Base-by-base conservation (phyloP, 2,113 vertebrate genomes). In the Aphyosemion australe region DNA sequence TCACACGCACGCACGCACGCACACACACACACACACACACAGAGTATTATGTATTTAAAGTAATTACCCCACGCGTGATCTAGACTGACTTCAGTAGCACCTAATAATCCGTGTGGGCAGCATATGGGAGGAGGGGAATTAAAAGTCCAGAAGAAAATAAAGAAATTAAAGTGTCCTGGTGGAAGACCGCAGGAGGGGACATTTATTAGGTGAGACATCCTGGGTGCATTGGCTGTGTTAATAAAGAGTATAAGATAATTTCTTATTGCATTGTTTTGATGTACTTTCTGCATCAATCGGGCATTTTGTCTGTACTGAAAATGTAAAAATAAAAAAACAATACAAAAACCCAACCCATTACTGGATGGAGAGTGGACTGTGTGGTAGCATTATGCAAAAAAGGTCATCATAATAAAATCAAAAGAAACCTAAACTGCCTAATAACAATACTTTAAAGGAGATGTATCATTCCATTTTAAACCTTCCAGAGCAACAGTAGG, bases 71-170 rank as follows among this genome's bases (percentile, higher is more conserved):
- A 65, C 73, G 72, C 84, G 59, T 87, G 65, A 79, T 79, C 81
- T 82, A 83, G 84, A 90, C 76, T 80, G 80, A 90, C 75, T 90
- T 87, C 84, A 59, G 47, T 58, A 76, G 79, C 80, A 82, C 87
- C 88, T 89, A 85, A 85, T 93, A 92, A 93, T 93, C 92, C 88
- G 70, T 90, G 90, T 77, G 72, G 77, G 69, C 74, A 78, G 77
- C 87, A 84, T 89, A 88, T 89, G 90, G 86, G 82, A 69, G 7
- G 31, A 75, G 69, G 54, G 87, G 86, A 91, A 92, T 94, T 91
- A 93, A 75, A 85, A 59, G 57, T 72, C 56, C 64, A 87, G 80
- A 88, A 74, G 76, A 79, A 76, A 90, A 90, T 78, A 90, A 90
- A 77, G 62, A 84, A 80, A 85, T 79, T 76, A 79, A 78, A 84